These are phyloP conservation scores for Hylomyscus alleni DNA, from an alignment of 2,797 vertebrate genomes.

Conservation along the genomic window DNA sequence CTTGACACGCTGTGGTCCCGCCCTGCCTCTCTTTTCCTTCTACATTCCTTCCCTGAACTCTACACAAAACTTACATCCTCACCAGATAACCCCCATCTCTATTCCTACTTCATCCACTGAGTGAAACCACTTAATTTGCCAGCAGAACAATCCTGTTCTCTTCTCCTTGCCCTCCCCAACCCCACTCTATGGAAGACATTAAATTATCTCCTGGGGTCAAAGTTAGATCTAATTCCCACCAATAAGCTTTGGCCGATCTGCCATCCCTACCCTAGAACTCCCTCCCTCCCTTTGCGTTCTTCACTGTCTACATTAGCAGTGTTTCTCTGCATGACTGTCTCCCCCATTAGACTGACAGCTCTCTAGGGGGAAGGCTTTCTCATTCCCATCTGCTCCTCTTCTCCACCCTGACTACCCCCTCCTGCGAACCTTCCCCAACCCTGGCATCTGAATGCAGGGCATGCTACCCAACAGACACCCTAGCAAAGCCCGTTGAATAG, in stretches of 20 bases:
- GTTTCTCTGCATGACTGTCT: not conserved
- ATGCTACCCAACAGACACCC: not conserved
- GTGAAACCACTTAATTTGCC: not conserved
- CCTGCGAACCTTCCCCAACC: not conserved
- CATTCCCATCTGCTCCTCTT: not conserved
- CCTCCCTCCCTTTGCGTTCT: not conserved
- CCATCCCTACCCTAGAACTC: not conserved
- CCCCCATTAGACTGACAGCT: not conserved
- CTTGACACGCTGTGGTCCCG: not conserved
- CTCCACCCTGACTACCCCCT: not conserved
- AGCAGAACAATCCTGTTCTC: not conserved
- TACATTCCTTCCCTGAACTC: not conserved
- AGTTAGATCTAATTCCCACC: constrained; percentile 35
- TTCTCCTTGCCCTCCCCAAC: not conserved
- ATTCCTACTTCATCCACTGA: not conserved
- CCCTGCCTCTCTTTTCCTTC: not conserved
- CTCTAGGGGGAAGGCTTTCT: not conserved
- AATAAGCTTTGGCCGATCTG: not conserved
- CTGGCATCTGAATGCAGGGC: not conserved
- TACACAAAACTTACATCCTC: not conserved
- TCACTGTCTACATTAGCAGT: not conserved
- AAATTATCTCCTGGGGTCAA: not conserved
- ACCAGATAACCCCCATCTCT: not conserved
- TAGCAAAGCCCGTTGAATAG: not conserved
- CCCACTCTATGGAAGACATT: not conserved